phyloP scores from a whole-genome alignment of 2,113 vertebrate genomes.

The Apistogramma diplotaenia region DNA sequence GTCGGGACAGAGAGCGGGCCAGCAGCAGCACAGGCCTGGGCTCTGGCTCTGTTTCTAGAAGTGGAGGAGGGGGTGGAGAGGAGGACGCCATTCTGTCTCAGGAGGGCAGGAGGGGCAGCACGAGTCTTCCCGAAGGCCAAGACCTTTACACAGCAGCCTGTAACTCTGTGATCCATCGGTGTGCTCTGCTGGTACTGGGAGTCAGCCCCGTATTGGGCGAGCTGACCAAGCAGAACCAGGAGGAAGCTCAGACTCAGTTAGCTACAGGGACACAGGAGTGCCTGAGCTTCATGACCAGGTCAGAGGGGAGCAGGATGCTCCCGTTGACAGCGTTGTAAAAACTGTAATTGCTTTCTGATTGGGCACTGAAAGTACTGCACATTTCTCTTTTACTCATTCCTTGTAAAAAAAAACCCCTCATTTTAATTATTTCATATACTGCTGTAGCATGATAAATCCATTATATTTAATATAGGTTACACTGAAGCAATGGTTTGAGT shows the following conservation, averaged over 20 bases:
- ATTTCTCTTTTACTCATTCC: background rate
- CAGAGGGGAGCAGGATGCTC: conserved; percentile 1
- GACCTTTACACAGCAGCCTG: conserved; percentile 96
- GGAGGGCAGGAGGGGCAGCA: conserved; percentile 84
- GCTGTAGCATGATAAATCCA: no score
- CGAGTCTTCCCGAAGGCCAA: conserved; percentile 87
- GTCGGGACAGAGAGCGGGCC: conserved; percentile 88
- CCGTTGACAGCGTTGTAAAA: background rate
- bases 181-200: conserved; percentile 89
- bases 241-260: conserved; percentile 74
- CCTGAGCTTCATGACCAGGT: conserved; percentile 92
- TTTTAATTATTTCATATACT: background rate
- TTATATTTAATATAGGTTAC: no score
- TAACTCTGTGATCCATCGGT: conserved; percentile 96
- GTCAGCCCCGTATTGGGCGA: conserved; percentile 89
- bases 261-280: conserved; percentile 80
- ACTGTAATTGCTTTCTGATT: background rate
- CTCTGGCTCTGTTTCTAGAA: conserved; percentile 74
- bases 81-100: conserved; percentile 81
- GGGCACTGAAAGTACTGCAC: background rate
- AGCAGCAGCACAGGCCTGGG: conserved; percentile 73
- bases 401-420: background rate
- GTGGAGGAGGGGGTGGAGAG: conserved; percentile 57
- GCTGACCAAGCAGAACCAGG: conserved; percentile 82
- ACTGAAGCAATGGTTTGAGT: no score